Percentiles rank a stretch among this genome's conserved stretches.
These are phyloP conservation scores for Fistularia commersonii DNA, from an alignment of 2,797 vertebrate species.

Conservation along the genomic window DNA sequence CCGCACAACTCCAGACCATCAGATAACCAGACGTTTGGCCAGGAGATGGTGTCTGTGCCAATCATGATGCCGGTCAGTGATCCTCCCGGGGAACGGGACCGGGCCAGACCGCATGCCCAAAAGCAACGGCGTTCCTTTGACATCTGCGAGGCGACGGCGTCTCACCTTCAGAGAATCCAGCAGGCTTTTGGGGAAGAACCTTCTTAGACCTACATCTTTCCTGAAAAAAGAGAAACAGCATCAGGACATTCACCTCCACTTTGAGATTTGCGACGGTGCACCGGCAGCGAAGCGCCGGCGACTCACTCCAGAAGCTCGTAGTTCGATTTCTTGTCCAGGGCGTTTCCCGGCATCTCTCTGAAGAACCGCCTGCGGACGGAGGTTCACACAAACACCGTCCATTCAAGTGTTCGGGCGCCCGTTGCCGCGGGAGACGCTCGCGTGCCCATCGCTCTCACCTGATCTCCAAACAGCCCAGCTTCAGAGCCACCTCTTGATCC, in stretches of 20 bases:
- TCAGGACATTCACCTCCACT: neutral
- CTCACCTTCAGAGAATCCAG: conserved; percentile 96
- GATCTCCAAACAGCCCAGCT: conserved; percentile 98
- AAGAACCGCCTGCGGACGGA: conserved; percentile 85
- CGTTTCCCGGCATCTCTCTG: conserved; percentile 96
- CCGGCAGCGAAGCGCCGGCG: neutral
- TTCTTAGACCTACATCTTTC: conserved; percentile 96
- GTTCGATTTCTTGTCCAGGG: conserved; percentile 98
- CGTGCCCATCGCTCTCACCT: conserved; percentile 75
- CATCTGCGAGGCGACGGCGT: neutral
- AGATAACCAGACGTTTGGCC: conserved; percentile 43
- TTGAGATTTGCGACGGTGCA: neutral
- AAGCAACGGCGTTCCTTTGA: neutral
- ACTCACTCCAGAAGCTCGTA: conserved; percentile 98
- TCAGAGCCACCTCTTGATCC: conserved; percentile 96
- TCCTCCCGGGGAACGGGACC: too few species aligned
- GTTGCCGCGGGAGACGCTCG: too few species aligned
- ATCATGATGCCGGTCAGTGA: too few species aligned
- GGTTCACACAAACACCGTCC: conserved; percentile 1
- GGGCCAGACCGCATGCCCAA: too few species aligned
- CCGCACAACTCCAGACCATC: conserved; percentile 40
- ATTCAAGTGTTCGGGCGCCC: neutral
- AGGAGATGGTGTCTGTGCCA: conserved; percentile 21
- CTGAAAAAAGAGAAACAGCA: conserved; percentile 62
- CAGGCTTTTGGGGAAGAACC: conserved; percentile 96